phyloP scores from a whole-genome alignment of 2,888 invertebrate species.

The Tenthredo notha region DNA sequence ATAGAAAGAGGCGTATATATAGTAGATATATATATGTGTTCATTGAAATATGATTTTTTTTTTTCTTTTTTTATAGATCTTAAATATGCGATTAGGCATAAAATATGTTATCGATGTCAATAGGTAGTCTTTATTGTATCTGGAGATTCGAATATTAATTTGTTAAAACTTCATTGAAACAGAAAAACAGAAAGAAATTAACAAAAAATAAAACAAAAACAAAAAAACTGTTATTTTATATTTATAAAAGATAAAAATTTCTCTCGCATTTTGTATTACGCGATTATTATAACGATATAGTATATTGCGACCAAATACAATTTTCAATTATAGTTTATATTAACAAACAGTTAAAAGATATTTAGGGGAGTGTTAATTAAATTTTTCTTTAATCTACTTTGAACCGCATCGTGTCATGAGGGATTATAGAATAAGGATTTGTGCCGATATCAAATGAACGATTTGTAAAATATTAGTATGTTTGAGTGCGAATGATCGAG shows the following conservation, averaged over 20 bases:
- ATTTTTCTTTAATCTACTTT: neutral
- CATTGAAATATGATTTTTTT: constrained; percentile 32
- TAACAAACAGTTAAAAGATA: neutral
- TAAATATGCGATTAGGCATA: neutral
- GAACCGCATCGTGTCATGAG: constrained; percentile 11
- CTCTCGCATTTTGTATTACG: neutral
- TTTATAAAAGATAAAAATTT: neutral
- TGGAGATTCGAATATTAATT: neutral
- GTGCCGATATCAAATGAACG: constrained; percentile 47
- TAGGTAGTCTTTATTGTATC: neutral
- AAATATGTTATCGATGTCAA: neutral
- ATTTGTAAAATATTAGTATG: constrained; percentile 45
- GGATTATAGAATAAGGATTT: constrained; percentile 25
- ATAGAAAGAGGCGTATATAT: neutral
- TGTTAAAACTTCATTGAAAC: neutral
- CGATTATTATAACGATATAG: neutral
- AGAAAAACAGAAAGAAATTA: neutral
- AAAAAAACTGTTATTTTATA: neutral
- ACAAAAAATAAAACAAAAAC: neutral
- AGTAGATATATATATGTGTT: neutral
- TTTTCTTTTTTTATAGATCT: neutral
- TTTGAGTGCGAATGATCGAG: constrained; percentile 41
- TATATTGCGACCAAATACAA: neutral
- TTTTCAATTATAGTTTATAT: neutral
- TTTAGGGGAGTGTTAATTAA: neutral